Percentiles rank a stretch among this genome's conserved stretches.
phyloP scores from a whole-genome alignment of 2,797 vertebrate genomes.

The Hipposideros larvatus region DNA sequence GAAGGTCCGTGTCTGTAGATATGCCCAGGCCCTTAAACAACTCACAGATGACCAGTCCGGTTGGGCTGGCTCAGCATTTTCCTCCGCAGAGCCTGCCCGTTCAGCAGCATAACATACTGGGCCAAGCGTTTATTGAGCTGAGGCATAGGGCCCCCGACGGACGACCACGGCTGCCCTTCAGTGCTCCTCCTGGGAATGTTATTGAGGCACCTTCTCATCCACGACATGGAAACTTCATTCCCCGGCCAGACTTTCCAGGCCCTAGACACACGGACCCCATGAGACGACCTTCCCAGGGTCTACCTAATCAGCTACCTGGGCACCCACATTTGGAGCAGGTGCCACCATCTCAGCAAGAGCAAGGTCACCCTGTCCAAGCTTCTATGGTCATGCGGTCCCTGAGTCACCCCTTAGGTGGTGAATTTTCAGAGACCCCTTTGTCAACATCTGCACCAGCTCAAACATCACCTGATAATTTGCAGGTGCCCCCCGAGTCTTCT shows the following conservation, averaged over 20 bases:
- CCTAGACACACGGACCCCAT: conserved; percentile 91
- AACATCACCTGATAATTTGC: conserved; percentile 83
- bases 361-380: conserved; percentile 87
- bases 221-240: conserved; percentile 89
- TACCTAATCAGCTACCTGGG: conserved; percentile 89
- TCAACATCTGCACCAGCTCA: conserved; percentile 86
- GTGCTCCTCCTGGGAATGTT: conserved; percentile 85
- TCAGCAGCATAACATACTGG: conserved; percentile 97
- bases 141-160: conserved; percentile 95
- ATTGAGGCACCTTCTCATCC: conserved; percentile 90
- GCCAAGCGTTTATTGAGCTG: conserved; percentile 97
- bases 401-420: conserved; percentile 92
- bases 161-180: conserved; percentile 92
- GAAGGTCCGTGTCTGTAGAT: conserved; percentile 94
- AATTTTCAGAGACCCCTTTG: conserved; percentile 90
- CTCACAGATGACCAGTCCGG: conserved; percentile 84
- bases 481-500: conserved; percentile 80
- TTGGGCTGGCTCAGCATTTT: conserved; percentile 93
- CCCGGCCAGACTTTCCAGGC: conserved; percentile 91
- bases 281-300: conserved; percentile 86
- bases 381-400: conserved; percentile 92
- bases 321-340: conserved; percentile 93
- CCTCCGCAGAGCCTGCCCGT: conserved; percentile 92
- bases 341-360: conserved; percentile 90
- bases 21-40: conserved; percentile 91